Percentiles rank a stretch among this genome's conserved stretches.
Conservation (phyloP, 1,140 invertebrate species). For the Apis cerana region DNA sequence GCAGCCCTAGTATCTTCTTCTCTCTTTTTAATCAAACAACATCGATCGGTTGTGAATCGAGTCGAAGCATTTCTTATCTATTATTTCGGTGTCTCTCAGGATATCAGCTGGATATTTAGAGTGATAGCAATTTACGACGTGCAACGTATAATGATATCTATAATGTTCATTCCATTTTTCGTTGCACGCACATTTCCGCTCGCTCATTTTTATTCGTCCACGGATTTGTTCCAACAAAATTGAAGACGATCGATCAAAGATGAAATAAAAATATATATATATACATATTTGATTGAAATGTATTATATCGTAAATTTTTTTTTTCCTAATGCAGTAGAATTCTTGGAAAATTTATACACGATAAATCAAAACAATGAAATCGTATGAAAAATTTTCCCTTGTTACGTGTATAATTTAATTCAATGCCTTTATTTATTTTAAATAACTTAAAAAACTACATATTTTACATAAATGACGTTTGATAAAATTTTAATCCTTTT, state of each 20-base stretch:
- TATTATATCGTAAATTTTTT: too few species aligned
- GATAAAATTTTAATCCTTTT: too few species aligned
- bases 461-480: too few species aligned
- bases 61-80: slow-evolving; percentile 1
- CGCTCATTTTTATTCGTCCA: neutral
- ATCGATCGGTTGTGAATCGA: slow-evolving; percentile 24
- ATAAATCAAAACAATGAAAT: neutral
- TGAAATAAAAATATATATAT: neutral
- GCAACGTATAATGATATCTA: slow-evolving; percentile 9
- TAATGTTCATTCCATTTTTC: neutral
- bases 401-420: too few species aligned
- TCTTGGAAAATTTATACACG: neutral
- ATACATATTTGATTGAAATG: too few species aligned
- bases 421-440: too few species aligned
- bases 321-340: neutral
- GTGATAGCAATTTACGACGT: neutral
- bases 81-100: neutral
- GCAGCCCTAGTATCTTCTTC: slow-evolving; percentile 34
- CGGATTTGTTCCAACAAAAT: neutral
- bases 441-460: too few species aligned
- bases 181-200: neutral
- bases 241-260: neutral
- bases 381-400: too few species aligned
- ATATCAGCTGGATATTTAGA: neutral
- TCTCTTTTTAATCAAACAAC: neutral